phyloP scores from a whole-genome alignment of 1,140 invertebrate species.

The Dendrolimus kikuchii region DNA sequence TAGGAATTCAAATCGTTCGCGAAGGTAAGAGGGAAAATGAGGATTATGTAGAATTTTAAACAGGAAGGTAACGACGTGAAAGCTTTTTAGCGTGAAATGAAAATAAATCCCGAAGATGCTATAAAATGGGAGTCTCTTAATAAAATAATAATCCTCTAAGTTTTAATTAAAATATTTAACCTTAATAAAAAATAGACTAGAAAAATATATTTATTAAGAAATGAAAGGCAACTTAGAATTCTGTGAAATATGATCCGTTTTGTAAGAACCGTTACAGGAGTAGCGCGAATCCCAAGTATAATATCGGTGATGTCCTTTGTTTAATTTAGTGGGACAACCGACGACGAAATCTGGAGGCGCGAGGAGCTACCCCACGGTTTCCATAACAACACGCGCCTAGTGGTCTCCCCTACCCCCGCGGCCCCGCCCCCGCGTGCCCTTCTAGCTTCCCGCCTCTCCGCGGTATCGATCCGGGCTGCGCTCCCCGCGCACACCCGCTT shows the following conservation, averaged over 20 bases:
- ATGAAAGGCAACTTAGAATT: not conserved
- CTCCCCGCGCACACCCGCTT: conserved; percentile 36
- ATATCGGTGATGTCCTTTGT: conserved; percentile 58
- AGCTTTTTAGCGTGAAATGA: too few relatives aligned
- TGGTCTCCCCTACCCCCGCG: conserved; percentile 22
- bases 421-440: conserved; percentile 17
- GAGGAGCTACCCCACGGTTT: conserved; percentile 58
- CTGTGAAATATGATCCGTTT: not conserved
- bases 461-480: conserved; percentile 50
- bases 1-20: too few relatives aligned
- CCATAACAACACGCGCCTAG: conserved; percentile 64
- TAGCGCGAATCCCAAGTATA: conserved; percentile 34
- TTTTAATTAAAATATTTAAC: too few relatives aligned
- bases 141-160: too few relatives aligned
- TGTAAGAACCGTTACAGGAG: conserved; percentile 1
- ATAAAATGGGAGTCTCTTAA: too few relatives aligned
- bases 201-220: too few relatives aligned
- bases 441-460: conserved; percentile 22
- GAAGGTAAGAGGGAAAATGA: too few relatives aligned
- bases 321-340: conserved; percentile 63
- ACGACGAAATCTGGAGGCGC: conserved; percentile 61
- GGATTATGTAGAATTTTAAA: too few relatives aligned
- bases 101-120: too few relatives aligned
- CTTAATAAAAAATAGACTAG: too few relatives aligned
- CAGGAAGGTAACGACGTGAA: too few relatives aligned